phyloP scores from a whole-genome alignment of 2,113 vertebrate species.

The Pelusios castaneus region DNA sequence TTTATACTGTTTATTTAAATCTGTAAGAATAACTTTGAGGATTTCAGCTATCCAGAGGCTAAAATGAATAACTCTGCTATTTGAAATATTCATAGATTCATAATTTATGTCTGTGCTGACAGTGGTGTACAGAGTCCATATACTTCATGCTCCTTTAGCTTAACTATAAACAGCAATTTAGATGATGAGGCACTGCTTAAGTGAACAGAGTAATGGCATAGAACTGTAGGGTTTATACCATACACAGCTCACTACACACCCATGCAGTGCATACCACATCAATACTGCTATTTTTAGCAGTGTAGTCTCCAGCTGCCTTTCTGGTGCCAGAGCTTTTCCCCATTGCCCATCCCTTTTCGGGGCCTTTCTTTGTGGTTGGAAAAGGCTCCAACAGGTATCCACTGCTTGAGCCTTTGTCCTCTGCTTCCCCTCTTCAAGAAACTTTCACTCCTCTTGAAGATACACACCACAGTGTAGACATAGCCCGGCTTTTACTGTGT shows the following conservation, averaged over 20 bases:
- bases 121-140: neutral
- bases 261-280: neutral
- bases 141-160: neutral
- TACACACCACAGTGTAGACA: neutral
- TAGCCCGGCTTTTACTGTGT: neutral
- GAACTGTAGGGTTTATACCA: neutral
- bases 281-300: neutral
- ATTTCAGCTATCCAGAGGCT: neutral
- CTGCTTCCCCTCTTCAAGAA: neutral
- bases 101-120: neutral
- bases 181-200: neutral
- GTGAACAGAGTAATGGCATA: neutral
- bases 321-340: neutral
- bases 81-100: neutral
- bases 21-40: neutral
- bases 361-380: neutral
- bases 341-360: neutral
- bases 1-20: neutral
- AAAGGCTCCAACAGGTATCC: neutral
- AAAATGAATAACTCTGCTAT: neutral
- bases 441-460: neutral
- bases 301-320: neutral
- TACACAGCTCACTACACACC: neutral
- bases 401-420: neutral
- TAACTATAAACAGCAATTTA: neutral